Evolutionary conservation across 2,888 invertebrate species (phyloP), one percentile per base, ranked within the genome.

Genomic region (Scaptomyza parva): DNA sequence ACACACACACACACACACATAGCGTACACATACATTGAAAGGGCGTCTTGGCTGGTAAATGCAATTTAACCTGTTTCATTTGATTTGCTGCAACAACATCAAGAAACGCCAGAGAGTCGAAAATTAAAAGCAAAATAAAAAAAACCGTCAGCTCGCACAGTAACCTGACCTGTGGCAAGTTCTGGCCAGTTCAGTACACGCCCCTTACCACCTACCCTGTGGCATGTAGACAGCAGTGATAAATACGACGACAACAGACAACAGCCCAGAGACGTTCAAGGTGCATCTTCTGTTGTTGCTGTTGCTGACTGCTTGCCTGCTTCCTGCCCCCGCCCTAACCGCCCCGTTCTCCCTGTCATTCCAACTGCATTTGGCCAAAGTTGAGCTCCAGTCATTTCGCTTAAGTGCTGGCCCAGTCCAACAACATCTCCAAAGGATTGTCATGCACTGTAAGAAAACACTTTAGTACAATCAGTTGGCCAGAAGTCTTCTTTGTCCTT

Each of bases 301-400:
- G 47, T 35, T 22, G 40, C 12, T 40, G 40, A 6, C 40, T 40
- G 48, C 20, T 33, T 14, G 48, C 48, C 33, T n/a, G n/a, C n/a
- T 12, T 18, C 18, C n/a, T 20, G 14, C 7, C 14, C 30, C 12
- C 14, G 18, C 12, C 6, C 20, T 39, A 17, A 4, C 14, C 52
- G 17, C 53, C 41, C 28, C 43, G 60, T 61, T 76, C 58, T 74
- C 53, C 48, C 69, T 74, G 84, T 81, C 81, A 81, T 80, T 86
- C 63, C 77, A 54, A 59, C 66, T 76, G 77, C 77, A 84, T 76
- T 84, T 86, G 81, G 68, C 86, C 74, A 84, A 86, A 81, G 81
- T 81, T 86, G 78, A 77, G 81, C 63, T 76, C 43, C 73, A 83
- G 70, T 76, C 73, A 67, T 66, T 79, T 67, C 76, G 62, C 73